These are phyloP conservation scores for Copidosoma aretas DNA, from an alignment of 2,888 invertebrate genomes.

Conservation along the genomic window DNA sequence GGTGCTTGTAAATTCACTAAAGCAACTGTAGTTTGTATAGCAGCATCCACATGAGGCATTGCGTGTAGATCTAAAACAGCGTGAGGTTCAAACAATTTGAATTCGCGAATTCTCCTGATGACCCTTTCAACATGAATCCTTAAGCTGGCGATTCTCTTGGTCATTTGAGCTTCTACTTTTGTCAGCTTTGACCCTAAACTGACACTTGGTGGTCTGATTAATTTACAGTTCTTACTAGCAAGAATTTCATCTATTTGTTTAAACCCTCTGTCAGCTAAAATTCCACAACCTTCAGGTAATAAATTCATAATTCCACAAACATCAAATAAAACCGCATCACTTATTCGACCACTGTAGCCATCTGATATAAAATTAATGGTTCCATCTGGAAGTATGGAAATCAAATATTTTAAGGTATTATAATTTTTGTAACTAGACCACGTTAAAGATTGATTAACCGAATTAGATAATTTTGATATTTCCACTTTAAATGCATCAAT, in stretches of 20 bases:
- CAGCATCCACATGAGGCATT: no score
- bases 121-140: conserved; percentile 52
- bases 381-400: conserved; percentile 17
- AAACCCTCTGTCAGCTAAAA: conserved; percentile 39
- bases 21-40: no score
- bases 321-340: conserved; percentile 18
- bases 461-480: no score
- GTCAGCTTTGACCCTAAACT: conserved; percentile 26
- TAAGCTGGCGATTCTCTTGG: conserved; percentile 48
- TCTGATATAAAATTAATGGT: conserved; percentile 17
- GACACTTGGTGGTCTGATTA: conserved; percentile 31
- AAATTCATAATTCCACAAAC: conserved; percentile 11
- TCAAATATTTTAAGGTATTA: conserved; percentile 23
- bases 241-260: conserved; percentile 33
- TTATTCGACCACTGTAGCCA: conserved; percentile 22
- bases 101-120: conserved; percentile 43
- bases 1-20: no score
- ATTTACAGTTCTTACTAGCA: conserved; percentile 15
- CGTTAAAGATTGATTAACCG: no score
- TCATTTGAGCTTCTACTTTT: conserved; percentile 40
- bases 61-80: no score
- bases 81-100: conserved; percentile 26
- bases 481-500: no score
- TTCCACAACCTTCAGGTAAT: conserved; percentile 16
- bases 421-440: no score